Evolutionary conservation across 2,888 invertebrate genomes (phyloP), one percentile per base, ranked within the genome.

Genomic region (Polymixis lichenea): DNA sequence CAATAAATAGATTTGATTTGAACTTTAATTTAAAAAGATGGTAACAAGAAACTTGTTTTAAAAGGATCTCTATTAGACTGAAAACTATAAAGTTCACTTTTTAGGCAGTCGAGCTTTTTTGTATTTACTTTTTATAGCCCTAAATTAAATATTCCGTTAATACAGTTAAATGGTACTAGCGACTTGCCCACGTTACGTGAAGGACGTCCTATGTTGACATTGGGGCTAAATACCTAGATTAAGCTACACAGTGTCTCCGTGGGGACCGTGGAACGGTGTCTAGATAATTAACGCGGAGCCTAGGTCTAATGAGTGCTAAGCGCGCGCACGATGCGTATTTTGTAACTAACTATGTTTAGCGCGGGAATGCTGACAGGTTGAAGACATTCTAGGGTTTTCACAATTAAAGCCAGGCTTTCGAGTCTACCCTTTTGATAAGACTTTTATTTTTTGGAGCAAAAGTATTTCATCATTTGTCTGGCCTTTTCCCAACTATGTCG

Each of bases 261-360:
- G 46, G 46, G 9, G 25, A 22, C 19, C n/a, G n/a, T 28, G 49
- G 19, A 19, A 8, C 17, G 19, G 28, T 60, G 58, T 72, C 46
- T 28, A 38, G 38, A 38, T 78, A 32, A 78, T 80, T 78, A 73
- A 32, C 73, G 25, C n/a, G 0, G 0, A 38, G 60, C n/a, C 55
- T 80, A 51, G 15, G 19, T 46, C 1, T 72, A 72, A 80, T 80
- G 43, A 80, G 80, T 66, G 49, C n/a, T 80, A 73, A 72, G 13
- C 38, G 38, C 49, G 7, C 53, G 28, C 73, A 60, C 53, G 5
- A n/a, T 19, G n/a, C n/a, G 13, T 17, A 3, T 17, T 15, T 53
- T 7, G 46, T 17, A 22, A 79, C 53, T 17, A 22, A 79, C 53
- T 55, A 15, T 51, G 53, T 22, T 78, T 77, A 78, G 56, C 64